Conservation (phyloP, 2,113 vertebrate genomes). For the Cottus gobio region DNA sequence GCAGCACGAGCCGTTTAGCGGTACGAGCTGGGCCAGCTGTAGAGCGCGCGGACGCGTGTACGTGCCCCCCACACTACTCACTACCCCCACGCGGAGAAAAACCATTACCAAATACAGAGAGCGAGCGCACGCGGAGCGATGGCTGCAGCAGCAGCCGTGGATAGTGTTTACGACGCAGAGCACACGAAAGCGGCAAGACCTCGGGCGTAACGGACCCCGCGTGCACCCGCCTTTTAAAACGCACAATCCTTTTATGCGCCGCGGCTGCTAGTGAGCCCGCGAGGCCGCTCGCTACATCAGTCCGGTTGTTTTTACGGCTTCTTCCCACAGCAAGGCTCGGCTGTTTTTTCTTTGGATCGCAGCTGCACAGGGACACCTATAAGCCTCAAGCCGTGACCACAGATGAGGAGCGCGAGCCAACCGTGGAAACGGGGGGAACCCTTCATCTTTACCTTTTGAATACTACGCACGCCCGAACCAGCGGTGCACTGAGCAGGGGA, state of each 20-base stretch:
- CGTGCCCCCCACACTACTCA: slow-evolving; percentile 32
- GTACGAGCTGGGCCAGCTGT: slow-evolving; percentile 72
- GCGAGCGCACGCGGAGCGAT: slow-evolving; percentile 72
- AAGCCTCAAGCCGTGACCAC: slow-evolving; percentile 14
- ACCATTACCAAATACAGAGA: slow-evolving; percentile 60
- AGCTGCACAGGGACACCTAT: slow-evolving; percentile 11
- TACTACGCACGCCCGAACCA: slow-evolving; percentile 31
- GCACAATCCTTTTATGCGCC: slow-evolving; percentile 34
- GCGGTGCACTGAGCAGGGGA: slow-evolving; percentile 33
- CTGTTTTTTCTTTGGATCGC: slow-evolving; percentile 13
- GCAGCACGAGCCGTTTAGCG: slow-evolving; percentile 79
- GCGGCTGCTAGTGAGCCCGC: slow-evolving; percentile 19
- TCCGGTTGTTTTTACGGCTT: slow-evolving; percentile 15
- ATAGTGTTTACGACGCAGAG: slow-evolving; percentile 64
- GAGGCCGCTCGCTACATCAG: slow-evolving; percentile 4
- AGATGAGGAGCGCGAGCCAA: slow-evolving; percentile 39
- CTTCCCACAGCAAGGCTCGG: not conserved
- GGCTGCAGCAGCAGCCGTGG: slow-evolving; percentile 59
- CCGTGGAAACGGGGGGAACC: slow-evolving; percentile 12
- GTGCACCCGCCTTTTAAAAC: slow-evolving; percentile 42
- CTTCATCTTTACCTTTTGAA: slow-evolving; percentile 16
- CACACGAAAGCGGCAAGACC: slow-evolving; percentile 49
- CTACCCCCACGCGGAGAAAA: slow-evolving; percentile 56
- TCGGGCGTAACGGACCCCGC: slow-evolving; percentile 37
- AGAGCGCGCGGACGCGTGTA: slow-evolving; percentile 67